Evolutionary conservation across 1,140 invertebrate species (phyloP).

Genomic region (Heterodera schachtii): DNA sequence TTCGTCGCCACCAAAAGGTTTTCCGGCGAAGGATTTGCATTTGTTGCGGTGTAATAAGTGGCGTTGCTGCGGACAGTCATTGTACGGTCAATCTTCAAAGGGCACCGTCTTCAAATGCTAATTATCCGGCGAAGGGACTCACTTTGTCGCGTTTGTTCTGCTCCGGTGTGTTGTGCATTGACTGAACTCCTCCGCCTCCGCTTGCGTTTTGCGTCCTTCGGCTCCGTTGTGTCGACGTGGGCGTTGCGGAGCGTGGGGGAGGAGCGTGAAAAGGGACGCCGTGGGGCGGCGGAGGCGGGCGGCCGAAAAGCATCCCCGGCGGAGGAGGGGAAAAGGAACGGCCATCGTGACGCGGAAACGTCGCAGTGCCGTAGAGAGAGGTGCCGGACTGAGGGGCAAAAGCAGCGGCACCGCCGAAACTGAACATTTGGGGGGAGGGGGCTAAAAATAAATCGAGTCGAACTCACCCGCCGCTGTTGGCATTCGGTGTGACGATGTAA

Average conservation of each 20-base stretch:
- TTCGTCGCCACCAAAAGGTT: conserved; percentile 2
- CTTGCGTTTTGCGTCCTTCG: neutral
- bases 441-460: neutral
- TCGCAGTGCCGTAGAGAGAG: conserved; percentile 21
- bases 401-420: neutral
- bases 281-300: neutral
- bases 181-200: neutral
- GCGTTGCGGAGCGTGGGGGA: conserved; percentile 20
- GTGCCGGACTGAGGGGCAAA: neutral
- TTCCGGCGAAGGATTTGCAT: conserved; percentile 24
- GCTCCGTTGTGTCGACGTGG: conserved; percentile 14
- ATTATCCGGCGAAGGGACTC: neutral
- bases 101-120: neutral
- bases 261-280: conserved; percentile 10
- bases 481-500: conserved; percentile 40
- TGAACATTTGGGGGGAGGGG: neutral
- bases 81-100: conserved; percentile 8
- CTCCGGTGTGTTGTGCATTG: conserved; percentile 27
- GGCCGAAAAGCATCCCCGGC: conserved; percentile 15
- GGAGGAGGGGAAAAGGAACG: neutral
- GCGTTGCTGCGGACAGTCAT: conserved; percentile 32
- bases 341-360: neutral
- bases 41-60: conserved; percentile 37
- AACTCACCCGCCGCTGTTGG: neutral
- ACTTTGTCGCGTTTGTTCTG: conserved; percentile 28